A percentile compares a stretch with the other conserved stretches of the same genome.
These are phyloP conservation scores for Eretmochelys imbricata DNA, from an alignment of 2,113 vertebrate species.

Conservation along the genomic window DNA sequence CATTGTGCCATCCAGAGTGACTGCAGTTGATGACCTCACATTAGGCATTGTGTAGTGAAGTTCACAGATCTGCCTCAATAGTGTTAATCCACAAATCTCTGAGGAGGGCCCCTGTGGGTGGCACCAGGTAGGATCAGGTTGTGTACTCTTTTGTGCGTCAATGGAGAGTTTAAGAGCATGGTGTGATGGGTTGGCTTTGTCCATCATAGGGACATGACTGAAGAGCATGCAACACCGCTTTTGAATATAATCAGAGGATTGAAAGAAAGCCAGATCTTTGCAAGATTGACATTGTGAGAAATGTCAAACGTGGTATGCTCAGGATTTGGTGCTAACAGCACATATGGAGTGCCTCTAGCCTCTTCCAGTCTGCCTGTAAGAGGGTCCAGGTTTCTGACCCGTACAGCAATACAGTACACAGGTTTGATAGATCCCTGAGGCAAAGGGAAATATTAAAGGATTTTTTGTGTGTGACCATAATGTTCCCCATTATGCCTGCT, in stretches of 20 bases:
- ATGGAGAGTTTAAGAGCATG: background rate
- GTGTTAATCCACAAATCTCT: background rate
- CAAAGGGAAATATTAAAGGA: background rate
- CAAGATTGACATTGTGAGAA: background rate
- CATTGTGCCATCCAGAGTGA: background rate
- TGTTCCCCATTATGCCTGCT: background rate
- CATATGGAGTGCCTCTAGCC: background rate
- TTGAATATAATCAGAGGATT: background rate
- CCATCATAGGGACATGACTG: background rate
- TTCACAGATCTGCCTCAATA: background rate
- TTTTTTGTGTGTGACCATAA: rapidly evolving
- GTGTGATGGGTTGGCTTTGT: background rate
- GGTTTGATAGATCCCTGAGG: background rate
- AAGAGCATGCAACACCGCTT: background rate
- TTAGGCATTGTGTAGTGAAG: background rate
- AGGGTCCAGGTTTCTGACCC: background rate
- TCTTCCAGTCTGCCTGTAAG: background rate
- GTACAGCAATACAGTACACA: background rate
- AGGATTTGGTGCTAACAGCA: background rate
- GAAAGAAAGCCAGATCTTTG: background rate
- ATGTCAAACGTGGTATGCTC: background rate
- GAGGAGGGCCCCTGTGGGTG: background rate
- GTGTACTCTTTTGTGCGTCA: background rate
- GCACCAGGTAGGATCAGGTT: background rate
- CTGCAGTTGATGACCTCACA: background rate